A percentile compares a stretch with the other conserved stretches of the same genome.
phyloP scores from a whole-genome alignment of 1,140 invertebrate genomes.

The Calycopis cecrops region DNA sequence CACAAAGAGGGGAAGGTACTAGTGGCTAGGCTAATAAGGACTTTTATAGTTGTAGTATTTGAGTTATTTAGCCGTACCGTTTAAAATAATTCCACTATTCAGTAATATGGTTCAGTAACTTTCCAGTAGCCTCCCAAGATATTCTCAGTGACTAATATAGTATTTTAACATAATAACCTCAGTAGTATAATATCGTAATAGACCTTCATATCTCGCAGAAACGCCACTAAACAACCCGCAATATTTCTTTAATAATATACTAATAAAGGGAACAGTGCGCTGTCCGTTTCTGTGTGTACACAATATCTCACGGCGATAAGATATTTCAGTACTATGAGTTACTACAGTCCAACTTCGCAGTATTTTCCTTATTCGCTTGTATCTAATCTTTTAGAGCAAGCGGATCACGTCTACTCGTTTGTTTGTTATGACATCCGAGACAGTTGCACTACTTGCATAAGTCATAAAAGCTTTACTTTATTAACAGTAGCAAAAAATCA shows the following conservation, averaged over 20 bases:
- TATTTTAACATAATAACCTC: no score
- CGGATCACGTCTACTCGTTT: conserved; percentile 64
- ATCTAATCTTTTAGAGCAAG: conserved; percentile 60
- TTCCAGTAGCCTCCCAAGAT: no score
- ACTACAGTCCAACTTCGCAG: conserved; percentile 22
- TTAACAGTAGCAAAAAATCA: neutral
- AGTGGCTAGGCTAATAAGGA: no score
- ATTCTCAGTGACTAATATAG: no score
- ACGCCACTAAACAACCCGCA: neutral
- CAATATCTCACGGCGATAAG: conserved; percentile 54
- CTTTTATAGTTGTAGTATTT: no score
- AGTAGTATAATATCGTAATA: no score
- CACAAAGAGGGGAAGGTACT: no score
- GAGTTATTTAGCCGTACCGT: no score
- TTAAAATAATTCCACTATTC: no score
- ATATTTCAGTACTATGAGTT: conserved; percentile 41
- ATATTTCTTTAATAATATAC: conserved; percentile 1
- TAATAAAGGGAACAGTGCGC: neutral
- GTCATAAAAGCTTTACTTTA: conserved; percentile 26
- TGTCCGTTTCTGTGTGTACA: conserved; percentile 31
- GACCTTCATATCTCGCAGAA: no score
- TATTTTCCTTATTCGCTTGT: conserved; percentile 16
- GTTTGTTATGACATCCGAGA: conserved; percentile 57
- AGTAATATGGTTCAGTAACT: no score
- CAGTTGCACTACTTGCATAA: conserved; percentile 35